A percentile compares a stretch with the other conserved stretches of the same genome.
phyloP scores from a whole-genome alignment of 1,140 invertebrate species.

The Drosophila pallidifrons region DNA sequence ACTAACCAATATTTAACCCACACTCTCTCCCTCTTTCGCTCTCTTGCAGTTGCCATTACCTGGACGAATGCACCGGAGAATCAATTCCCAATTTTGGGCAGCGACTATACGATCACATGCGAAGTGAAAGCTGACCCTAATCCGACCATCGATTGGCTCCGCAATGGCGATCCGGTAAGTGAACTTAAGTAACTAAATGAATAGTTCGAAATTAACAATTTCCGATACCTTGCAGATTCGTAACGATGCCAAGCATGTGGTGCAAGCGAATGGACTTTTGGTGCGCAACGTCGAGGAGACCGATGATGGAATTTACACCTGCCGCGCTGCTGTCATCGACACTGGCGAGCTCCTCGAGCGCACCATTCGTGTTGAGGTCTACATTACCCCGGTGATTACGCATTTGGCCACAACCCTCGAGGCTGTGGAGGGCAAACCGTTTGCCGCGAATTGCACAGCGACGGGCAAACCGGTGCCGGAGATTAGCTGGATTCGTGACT shows the following conservation, averaged over 20 bases:
- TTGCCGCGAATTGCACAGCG: constrained; percentile 90
- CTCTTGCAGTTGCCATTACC: constrained; percentile 90
- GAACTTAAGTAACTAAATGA: no score
- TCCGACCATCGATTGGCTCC: constrained; percentile 93
- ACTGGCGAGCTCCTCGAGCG: constrained; percentile 92
- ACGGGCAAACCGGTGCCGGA: constrained; percentile 92
- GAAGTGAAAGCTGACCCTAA: constrained; percentile 93
- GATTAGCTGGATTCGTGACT: constrained; percentile 92
- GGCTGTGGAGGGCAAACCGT: constrained; percentile 92
- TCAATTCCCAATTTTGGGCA: constrained; percentile 92
- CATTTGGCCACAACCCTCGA: constrained; percentile 86
- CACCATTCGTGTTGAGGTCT: constrained; percentile 93
- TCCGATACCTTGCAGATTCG: constrained; percentile 82
- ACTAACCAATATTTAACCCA: neutral
- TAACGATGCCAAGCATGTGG: constrained; percentile 89
- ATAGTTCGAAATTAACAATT: no score
- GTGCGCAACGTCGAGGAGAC: constrained; percentile 92
- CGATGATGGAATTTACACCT: constrained; percentile 94
- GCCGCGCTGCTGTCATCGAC: constrained; percentile 91
- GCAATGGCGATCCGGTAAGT: constrained; percentile 89
- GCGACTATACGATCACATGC: constrained; percentile 92
- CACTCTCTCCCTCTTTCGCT: neutral
- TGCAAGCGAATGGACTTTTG: constrained; percentile 90
- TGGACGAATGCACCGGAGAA: constrained; percentile 93
- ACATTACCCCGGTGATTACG: constrained; percentile 90